These are phyloP conservation scores for Tridacna crocea DNA, from an alignment of 2,888 invertebrate genomes.

Conservation along the genomic window DNA sequence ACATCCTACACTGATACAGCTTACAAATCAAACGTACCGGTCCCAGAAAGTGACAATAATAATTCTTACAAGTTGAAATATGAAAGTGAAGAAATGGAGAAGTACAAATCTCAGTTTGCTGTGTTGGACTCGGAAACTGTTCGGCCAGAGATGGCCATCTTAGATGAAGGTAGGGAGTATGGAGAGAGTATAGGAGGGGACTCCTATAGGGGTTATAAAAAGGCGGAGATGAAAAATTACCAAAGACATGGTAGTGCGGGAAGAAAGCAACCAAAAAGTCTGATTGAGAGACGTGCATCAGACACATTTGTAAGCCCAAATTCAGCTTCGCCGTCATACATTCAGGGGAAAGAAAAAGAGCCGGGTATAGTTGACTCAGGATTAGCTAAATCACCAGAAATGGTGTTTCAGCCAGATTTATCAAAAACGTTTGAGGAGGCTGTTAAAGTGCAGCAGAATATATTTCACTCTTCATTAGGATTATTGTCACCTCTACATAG, in stretches of 20 bases:
- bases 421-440: conserved; percentile 54
- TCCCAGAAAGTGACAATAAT: conserved; percentile 12
- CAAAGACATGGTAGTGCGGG: conserved; percentile 35
- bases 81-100: conserved; percentile 23
- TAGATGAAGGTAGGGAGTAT: conserved; percentile 41
- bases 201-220: conserved; percentile 50
- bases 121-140: conserved; percentile 7
- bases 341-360: conserved; percentile 45
- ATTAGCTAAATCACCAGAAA: conserved; percentile 28
- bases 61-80: conserved; percentile 33
- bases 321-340: conserved; percentile 19
- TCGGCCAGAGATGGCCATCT: conserved; percentile 5
- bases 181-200: conserved; percentile 45
- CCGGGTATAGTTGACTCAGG: conserved; percentile 24
- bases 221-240: conserved; percentile 55
- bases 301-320: conserved; percentile 35
- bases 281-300: conserved; percentile 40
- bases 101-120: conserved; percentile 23
- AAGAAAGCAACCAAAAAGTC: conserved; percentile 44
- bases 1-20: conserved; percentile 38
- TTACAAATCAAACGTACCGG: conserved; percentile 8
- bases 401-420: conserved; percentile 44
- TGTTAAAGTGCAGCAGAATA: conserved; percentile 50
- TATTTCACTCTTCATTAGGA: conserved; percentile 54
- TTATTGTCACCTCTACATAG: conserved; percentile 52